A percentile compares a stretch with the other conserved stretches of the same genome.
Conservation (phyloP, 2,797 vertebrate species). For the Darevskia nairensis region DNA sequence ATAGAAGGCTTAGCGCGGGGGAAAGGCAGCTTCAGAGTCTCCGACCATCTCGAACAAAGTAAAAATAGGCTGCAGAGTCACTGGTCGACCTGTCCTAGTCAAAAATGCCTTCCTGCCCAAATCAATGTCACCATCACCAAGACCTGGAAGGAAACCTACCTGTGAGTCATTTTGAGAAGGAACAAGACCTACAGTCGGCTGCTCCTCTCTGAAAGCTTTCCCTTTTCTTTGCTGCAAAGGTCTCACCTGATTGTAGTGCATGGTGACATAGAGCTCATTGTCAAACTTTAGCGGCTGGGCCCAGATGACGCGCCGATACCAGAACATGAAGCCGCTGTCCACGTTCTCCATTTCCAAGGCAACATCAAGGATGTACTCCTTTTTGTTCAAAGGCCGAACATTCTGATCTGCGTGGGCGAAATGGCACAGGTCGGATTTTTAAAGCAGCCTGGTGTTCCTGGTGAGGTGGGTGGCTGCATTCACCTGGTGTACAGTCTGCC, state of each 20-base stretch:
- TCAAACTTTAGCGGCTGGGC: conserved; percentile 93
- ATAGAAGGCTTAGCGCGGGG: no score
- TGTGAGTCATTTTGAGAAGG: neutral
- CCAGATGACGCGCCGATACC: conserved; percentile 96
- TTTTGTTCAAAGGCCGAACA: conserved; percentile 89
- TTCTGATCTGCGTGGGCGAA: conserved; percentile 85
- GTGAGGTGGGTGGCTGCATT: no score
- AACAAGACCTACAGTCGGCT: neutral
- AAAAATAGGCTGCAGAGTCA: no score
- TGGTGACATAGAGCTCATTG: conserved; percentile 92
- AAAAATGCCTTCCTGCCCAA: neutral
- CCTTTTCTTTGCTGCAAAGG: neutral
- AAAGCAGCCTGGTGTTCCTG: neutral
- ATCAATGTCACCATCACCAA: neutral
- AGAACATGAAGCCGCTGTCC: conserved; percentile 89
- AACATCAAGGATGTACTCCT: conserved; percentile 92
- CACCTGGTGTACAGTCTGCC: no score
- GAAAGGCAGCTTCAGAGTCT: no score
- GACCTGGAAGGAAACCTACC: neutral
- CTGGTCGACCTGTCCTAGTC: no score
- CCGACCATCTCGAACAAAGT: no score
- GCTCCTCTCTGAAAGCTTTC: neutral
- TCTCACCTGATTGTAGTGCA: conserved; percentile 95
- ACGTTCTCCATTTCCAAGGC: conserved; percentile 86
- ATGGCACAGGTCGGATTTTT: neutral